Evolutionary conservation across 1,140 invertebrate genomes (phyloP).

Genomic region (Muscidifurax raptorellus): DNA sequence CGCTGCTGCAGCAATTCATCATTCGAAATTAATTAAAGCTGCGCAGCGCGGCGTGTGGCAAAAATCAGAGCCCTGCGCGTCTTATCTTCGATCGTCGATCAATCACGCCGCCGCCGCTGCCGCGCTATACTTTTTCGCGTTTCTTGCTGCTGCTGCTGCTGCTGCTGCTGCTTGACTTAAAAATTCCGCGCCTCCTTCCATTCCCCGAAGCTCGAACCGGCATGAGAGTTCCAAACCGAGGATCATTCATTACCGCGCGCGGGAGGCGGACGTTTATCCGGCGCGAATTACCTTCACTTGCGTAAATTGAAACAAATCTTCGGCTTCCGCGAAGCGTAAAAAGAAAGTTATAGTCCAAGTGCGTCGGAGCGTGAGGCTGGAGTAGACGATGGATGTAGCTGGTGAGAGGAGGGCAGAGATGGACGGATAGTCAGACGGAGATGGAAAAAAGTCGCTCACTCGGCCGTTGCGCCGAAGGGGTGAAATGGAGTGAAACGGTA

Average conservation of each 20-base stretch:
- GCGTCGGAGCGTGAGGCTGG: conserved; percentile 57
- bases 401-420: background rate
- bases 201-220: background rate
- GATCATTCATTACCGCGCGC: conserved; percentile 28
- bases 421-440: conserved; percentile 6
- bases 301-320: conserved; percentile 62
- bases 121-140: conserved; percentile 1
- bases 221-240: conserved; percentile 28
- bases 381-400: conserved; percentile 60
- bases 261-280: conserved; percentile 22
- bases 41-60: background rate
- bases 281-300: conserved; percentile 53
- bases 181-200: background rate
- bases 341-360: conserved; percentile 60
- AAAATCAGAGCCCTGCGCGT: conserved; percentile 15
- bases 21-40: conserved; percentile 23
- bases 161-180: conserved; percentile 11
- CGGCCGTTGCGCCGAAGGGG: background rate
- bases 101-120: conserved; percentile 9
- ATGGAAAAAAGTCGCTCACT: background rate
- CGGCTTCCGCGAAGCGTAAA: conserved; percentile 55
- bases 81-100: conserved; percentile 35
- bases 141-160: background rate
- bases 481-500: conserved; percentile 25
- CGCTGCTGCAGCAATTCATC: conserved; percentile 19